A percentile compares a stretch with the other conserved stretches of the same genome.
Evolutionary conservation across 2,797 vertebrate genomes (phyloP).

Genomic region (Aphelocoma californica): DNA sequence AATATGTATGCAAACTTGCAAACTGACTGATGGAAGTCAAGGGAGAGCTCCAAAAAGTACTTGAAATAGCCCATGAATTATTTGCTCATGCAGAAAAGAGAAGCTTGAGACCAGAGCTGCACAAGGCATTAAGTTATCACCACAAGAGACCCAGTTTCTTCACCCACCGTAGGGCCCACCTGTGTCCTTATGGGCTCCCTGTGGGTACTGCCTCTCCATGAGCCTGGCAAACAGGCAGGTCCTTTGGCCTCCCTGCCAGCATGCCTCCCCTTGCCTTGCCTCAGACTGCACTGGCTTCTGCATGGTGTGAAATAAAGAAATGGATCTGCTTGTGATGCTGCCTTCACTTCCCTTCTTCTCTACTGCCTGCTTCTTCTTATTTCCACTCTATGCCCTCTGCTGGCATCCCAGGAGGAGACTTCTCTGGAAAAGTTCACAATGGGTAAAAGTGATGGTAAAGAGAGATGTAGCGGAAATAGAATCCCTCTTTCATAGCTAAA

Average conservation of each 20-base stretch:
- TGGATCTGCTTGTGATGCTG: background rate
- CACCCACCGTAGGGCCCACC: no score
- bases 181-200: background rate
- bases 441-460: background rate
- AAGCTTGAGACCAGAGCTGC: background rate
- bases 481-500: background rate
- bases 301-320: background rate
- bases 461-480: background rate
- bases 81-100: background rate
- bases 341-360: background rate
- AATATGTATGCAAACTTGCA: background rate
- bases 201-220: background rate
- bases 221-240: background rate
- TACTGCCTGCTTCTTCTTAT: background rate
- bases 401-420: background rate
- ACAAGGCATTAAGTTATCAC: background rate
- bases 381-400: background rate
- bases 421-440: background rate
- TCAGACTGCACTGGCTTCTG: background rate
- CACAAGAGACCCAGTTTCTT: background rate
- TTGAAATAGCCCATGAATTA: background rate
- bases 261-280: background rate
- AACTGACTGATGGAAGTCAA: background rate
- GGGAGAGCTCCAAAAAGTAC: background rate
- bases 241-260: background rate